These are phyloP conservation scores for Lasioglossum vierecki DNA, from an alignment of 2,888 invertebrate species.

Conservation along the genomic window DNA sequence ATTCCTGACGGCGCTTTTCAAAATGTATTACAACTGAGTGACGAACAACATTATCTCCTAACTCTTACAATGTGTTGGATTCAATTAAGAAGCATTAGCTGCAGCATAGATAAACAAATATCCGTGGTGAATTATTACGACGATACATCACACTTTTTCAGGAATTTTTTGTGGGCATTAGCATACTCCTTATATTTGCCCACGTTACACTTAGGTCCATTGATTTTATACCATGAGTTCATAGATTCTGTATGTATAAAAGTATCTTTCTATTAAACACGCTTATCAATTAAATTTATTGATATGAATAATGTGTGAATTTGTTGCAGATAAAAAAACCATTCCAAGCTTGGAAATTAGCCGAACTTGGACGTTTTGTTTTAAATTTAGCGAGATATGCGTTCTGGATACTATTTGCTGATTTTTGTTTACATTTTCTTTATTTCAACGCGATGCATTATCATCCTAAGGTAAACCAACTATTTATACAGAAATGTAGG, in stretches of 20 bases:
- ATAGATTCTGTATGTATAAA: slow-evolving; percentile 71
- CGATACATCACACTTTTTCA: slow-evolving; percentile 70
- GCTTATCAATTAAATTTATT: background rate
- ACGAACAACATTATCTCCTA: slow-evolving; percentile 86
- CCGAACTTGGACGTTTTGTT: slow-evolving; percentile 66
- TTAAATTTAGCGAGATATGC: slow-evolving; percentile 85
- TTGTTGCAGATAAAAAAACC: slow-evolving; percentile 78
- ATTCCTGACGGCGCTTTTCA: slow-evolving; percentile 84
- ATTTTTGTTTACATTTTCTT: slow-evolving; percentile 91
- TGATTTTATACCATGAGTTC: slow-evolving; percentile 91
- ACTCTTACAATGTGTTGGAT: slow-evolving; percentile 88
- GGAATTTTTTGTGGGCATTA: slow-evolving; percentile 85
- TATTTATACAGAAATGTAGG: background rate
- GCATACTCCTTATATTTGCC: slow-evolving; percentile 94
- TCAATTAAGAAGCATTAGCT: slow-evolving; percentile 91
- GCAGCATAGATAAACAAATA: slow-evolving; percentile 85
- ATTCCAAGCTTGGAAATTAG: slow-evolving; percentile 78
- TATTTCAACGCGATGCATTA: slow-evolving; percentile 92
- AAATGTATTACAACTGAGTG: slow-evolving; percentile 83
- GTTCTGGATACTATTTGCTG: slow-evolving; percentile 89
- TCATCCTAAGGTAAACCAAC: slow-evolving; percentile 86
- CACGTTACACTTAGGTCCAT: slow-evolving; percentile 93
- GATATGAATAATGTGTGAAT: slow-evolving; percentile 3
- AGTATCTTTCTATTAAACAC: background rate
- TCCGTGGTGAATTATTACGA: slow-evolving; percentile 1